Evolutionary conservation across 2,888 invertebrate genomes (phyloP).

Genomic region (Coelinius sp.): DNA sequence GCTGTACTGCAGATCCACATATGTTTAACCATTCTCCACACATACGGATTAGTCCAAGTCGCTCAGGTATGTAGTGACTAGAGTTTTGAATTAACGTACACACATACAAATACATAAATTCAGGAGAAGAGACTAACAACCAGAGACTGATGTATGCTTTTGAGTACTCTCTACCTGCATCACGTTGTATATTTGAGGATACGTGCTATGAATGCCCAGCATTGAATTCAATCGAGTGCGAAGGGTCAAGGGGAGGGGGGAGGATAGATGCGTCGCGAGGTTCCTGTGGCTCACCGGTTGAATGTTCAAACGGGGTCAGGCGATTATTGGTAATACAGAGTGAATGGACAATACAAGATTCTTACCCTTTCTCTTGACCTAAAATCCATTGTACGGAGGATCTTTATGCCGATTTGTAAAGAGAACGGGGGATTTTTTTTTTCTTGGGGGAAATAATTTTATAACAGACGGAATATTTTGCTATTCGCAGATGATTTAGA

Average conservation of each 20-base stretch:
- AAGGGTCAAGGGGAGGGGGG: slow-evolving; percentile 24
- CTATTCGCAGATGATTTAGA: neutral
- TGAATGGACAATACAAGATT: neutral
- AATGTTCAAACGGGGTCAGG: slow-evolving; percentile 48
- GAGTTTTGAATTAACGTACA: slow-evolving; percentile 38
- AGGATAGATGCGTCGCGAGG: slow-evolving; percentile 35
- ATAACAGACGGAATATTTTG: no score
- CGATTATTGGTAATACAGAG: slow-evolving; percentile 16
- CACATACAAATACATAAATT: slow-evolving; percentile 39
- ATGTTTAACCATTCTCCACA: slow-evolving; percentile 11
- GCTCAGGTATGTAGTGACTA: slow-evolving; percentile 29
- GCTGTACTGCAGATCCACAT: slow-evolving; percentile 5
- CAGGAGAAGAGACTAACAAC: slow-evolving; percentile 21
- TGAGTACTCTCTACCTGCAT: slow-evolving; percentile 1
- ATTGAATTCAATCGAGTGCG: slow-evolving; percentile 45
- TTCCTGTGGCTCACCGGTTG: slow-evolving; percentile 58
- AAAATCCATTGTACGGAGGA: neutral
- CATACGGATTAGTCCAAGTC: slow-evolving; percentile 30
- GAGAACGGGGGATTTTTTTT: no score
- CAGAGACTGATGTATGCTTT: slow-evolving; percentile 12
- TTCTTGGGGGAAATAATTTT: no score
- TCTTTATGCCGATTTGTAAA: no score
- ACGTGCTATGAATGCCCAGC: slow-evolving; percentile 36
- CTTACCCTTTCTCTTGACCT: neutral
- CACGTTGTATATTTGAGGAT: slow-evolving; percentile 10